These are phyloP conservation scores for Smittia aterrima DNA, from an alignment of 2,888 invertebrate genomes.

Conservation along the genomic window DNA sequence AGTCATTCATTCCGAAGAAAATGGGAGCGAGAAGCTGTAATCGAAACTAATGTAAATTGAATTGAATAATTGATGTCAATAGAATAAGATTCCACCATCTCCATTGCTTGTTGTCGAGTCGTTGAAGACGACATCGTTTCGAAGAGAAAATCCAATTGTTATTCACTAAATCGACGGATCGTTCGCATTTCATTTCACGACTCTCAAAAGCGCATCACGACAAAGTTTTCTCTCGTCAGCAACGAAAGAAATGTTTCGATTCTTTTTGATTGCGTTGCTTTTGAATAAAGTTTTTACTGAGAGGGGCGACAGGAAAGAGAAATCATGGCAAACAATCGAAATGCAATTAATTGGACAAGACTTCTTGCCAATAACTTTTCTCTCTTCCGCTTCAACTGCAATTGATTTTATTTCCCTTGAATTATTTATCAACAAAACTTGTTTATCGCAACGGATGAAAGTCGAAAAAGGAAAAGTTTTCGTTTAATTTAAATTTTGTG, in stretches of 20 bases:
- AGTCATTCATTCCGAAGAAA: too few relatives aligned
- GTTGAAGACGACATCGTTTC: not conserved
- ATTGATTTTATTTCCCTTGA: too few relatives aligned
- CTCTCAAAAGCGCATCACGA: not conserved
- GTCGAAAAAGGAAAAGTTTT: too few relatives aligned
- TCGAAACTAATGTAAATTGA: conserved; percentile 41
- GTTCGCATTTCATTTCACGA: not conserved
- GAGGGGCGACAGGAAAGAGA: too few relatives aligned
- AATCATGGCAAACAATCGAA: too few relatives aligned
- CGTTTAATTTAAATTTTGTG: too few relatives aligned
- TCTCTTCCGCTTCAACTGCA: too few relatives aligned
- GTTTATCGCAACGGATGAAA: too few relatives aligned
- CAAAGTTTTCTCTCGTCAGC: not conserved
- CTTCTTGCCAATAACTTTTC: too few relatives aligned
- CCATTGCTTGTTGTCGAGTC: conserved; percentile 19
- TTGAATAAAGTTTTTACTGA: not conserved
- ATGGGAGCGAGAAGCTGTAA: too few relatives aligned
- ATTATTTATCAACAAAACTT: too few relatives aligned
- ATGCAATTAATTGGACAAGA: too few relatives aligned
- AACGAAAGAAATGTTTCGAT: not conserved
- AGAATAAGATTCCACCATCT: conserved; percentile 1
- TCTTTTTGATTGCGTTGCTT: not conserved
- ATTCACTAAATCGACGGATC: not conserved
- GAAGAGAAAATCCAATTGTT: conserved; percentile 32
- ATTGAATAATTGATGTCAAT: conserved; percentile 41